Evolutionary conservation across 2,113 vertebrate species (phyloP), one percentile per base, ranked within the genome.

Genomic region (Nicator chloris): DNA sequence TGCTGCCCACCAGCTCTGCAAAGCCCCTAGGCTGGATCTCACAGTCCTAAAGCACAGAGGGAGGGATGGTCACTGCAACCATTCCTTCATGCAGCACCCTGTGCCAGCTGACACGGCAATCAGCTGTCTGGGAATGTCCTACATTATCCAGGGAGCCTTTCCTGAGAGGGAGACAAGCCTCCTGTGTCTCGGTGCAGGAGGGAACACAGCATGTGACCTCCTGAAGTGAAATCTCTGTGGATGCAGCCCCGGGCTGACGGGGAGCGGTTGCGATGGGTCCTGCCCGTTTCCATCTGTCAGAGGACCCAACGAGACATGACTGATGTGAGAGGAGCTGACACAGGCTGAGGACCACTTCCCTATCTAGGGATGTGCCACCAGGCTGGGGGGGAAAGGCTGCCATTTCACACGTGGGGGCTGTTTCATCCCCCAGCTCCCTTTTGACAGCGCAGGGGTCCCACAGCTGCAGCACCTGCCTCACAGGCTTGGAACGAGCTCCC

Each of bases 271-370:
- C 7, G 60, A 96, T 89, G 95, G 95, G 56, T 61, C 64, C 16
- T 96, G 96, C 96, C 96, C 2, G 0, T 78, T 94, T 40, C 73
- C 88, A 96, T 97, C 93, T 26, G 0, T 95, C 96, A 97, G 22
- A 56, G n/a, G 15, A 80, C 40, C 69, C 91, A 95, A 5, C 22
- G 70, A 97, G 92, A 96, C 94, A 89, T 76, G 77, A 93, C 77
- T 97, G 96, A 97, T 69, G 33, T 95, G 81, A 97, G 71, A 1
- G 0, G 75, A 95, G 65, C 76, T 95, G 96, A 96, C 96, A 97
- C 80, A 93, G 82, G 70, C 77, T 82, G 71, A 14, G 59, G 90
- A 92, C 95, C 82, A 70, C 85, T 76, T 95, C 63, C 75, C 81
- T 81, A 91, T 95, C 73, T 93, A 78, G 75, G 91, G 42, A 87